These are phyloP conservation scores for Uria aalge DNA, from an alignment of 2,113 vertebrate genomes.

Conservation along the genomic window DNA sequence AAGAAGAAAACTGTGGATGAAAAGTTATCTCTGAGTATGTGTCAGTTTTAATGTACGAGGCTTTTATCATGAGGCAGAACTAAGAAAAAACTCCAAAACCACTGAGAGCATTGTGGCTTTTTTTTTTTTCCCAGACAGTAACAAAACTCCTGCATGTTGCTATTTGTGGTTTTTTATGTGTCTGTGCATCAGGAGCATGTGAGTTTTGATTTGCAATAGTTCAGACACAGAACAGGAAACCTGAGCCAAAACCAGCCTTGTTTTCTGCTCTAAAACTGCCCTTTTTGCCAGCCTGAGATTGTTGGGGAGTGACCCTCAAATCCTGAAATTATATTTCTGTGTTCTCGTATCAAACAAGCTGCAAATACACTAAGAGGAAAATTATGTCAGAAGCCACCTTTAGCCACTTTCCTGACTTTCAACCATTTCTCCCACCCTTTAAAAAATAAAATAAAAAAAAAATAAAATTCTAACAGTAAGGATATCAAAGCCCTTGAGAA, in stretches of 20 bases:
- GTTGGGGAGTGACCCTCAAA: background rate
- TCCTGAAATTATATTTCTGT: background rate
- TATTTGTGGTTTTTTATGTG: background rate
- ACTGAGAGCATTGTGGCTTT: background rate
- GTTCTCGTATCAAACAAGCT: background rate
- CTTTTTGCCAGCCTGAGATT: background rate
- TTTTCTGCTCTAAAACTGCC: background rate
- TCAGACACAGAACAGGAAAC: background rate
- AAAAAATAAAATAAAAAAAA: background rate
- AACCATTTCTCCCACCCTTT: background rate
- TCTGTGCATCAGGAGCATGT: background rate
- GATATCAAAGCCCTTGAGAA: background rate
- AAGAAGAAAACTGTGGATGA: background rate
- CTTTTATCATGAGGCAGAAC: background rate
- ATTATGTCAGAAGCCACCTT: background rate
- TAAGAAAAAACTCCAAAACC: background rate
- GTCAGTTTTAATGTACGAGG: background rate
- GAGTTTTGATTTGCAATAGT: background rate
- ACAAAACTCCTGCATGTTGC: background rate
- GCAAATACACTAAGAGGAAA: background rate
- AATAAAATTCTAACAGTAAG: background rate
- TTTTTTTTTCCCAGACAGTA: background rate
- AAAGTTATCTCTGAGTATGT: background rate
- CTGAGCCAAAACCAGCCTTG: background rate
- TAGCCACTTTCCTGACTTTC: background rate